Evolutionary conservation across 2,113 vertebrate genomes (phyloP).

Genomic region (Genyomyrus donnyi): DNA sequence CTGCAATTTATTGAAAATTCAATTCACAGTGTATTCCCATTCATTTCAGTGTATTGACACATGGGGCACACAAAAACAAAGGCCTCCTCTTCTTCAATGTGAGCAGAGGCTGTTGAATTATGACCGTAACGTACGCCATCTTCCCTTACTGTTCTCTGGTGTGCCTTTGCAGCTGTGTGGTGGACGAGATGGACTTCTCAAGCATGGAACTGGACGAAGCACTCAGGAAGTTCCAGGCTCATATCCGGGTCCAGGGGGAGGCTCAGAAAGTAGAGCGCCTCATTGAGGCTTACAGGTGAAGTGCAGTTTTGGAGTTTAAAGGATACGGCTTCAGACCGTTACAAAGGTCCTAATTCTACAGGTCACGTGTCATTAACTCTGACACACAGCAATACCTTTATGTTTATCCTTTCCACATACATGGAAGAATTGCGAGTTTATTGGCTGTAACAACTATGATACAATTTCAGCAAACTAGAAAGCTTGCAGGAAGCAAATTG

Average conservation of each 20-base stretch:
- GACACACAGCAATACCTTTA: not conserved
- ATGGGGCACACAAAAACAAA: not conserved
- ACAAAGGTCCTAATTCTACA: not conserved
- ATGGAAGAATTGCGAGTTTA: not conserved
- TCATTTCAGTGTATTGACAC: not conserved
- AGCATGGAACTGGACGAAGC: constrained; percentile 92
- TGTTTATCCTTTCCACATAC: not conserved
- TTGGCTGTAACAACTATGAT: not conserved
- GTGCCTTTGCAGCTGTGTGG: constrained; percentile 73
- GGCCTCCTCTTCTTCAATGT: not conserved
- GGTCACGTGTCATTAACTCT: not conserved
- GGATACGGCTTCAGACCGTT: not conserved
- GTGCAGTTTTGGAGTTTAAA: not conserved
- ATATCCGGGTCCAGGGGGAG: constrained; percentile 92
- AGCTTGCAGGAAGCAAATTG: not conserved
- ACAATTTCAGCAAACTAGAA: not conserved
- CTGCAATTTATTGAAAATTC: not conserved
- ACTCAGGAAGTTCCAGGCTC: constrained; percentile 92
- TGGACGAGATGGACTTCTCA: constrained; percentile 96
- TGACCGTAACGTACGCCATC: not conserved
- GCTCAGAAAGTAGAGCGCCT: constrained; percentile 94
- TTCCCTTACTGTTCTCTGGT: not conserved
- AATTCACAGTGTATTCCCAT: not conserved
- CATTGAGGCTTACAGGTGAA: constrained; percentile 89
- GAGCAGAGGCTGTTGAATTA: not conserved